Base-by-base conservation (phyloP, 2,888 invertebrate species). In the Tenthredo distinguenda region DNA sequence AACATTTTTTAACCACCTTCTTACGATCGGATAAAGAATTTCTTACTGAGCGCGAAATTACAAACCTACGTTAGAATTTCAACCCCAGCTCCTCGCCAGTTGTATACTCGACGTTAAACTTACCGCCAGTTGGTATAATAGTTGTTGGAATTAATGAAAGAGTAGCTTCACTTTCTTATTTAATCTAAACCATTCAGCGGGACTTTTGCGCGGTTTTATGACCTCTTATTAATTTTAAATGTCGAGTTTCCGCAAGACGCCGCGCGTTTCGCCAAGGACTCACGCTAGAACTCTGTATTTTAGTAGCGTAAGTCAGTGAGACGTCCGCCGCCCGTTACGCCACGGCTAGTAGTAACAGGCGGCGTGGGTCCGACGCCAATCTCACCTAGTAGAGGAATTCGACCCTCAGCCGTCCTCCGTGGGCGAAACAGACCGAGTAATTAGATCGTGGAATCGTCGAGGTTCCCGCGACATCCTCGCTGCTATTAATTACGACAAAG, bases 371-470 rank as follows among this genome's bases (percentile, higher is more conserved):
- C 26, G 68, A 83, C 83, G 83, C 71, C 68, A 83, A 83, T 68
- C 83, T 83, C 83, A 71, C 43, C 26, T 83, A 47, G 83, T 26
- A 47, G 62, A 81, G 83, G 83, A 83, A 83, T 83, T 47, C 26
- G 68, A 83, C 83, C 83, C 83, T 71, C 47, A 62, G 83, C 65
- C 83, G 26, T 83, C 47, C 71, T 26, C 68, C 81, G 21, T 10
- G 40, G 31, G 26, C 83, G 83, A 83, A 83, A 37, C 83, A 83
- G 83, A 83, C 68, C 83, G 83, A 83, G 71, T 83, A 83, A 83
- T 83, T 83, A 83, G 83, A 83, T 83, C 83, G 83, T 83, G 83
- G 83, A 83, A 83, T 65, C 65, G 83, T 43, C 68, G 83, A 83
- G 83, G 68, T 71, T 68, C 83, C 58, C 83, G 47, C 83, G 83